Conservation (phyloP, 2,797 vertebrate species). For the Mus spretus region DNA sequence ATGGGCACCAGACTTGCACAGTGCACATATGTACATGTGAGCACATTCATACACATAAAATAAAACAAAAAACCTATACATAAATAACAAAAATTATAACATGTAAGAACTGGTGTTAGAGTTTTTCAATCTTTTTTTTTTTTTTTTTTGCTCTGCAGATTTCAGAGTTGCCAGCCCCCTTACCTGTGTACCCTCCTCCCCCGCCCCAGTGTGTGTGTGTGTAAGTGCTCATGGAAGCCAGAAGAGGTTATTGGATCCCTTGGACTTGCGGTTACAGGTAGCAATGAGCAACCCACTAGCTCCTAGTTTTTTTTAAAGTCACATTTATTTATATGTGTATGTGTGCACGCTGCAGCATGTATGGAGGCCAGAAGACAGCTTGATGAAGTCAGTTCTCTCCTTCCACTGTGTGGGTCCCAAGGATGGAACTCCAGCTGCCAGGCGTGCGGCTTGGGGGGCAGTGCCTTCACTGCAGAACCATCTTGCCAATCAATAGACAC, state of each 20-base stretch:
- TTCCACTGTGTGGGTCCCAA: background rate
- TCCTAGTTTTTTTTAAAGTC: background rate
- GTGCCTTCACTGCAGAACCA: background rate
- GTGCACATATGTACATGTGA: background rate
- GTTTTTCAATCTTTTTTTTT: background rate
- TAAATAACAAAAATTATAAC: background rate
- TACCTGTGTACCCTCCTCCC: background rate
- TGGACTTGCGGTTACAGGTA: too few species aligned
- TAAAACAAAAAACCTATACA: background rate
- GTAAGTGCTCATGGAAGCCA: background rate
- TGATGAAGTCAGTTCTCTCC: background rate
- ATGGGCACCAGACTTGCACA: too few species aligned
- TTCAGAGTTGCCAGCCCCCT: background rate
- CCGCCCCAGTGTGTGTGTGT: background rate
- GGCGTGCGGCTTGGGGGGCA: background rate
- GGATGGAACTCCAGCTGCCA: background rate
- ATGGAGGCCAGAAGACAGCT: background rate
- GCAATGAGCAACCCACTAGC: too few species aligned
- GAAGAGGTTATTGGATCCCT: background rate
- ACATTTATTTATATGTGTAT: background rate
- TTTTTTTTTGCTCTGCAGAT: background rate
- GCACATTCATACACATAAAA: background rate
- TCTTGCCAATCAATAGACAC: background rate
- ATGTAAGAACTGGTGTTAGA: background rate
- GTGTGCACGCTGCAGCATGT: rapidly evolving